Evolutionary conservation across 1,140 invertebrate genomes (phyloP).

Genomic region (Megalonaias nervosa): DNA sequence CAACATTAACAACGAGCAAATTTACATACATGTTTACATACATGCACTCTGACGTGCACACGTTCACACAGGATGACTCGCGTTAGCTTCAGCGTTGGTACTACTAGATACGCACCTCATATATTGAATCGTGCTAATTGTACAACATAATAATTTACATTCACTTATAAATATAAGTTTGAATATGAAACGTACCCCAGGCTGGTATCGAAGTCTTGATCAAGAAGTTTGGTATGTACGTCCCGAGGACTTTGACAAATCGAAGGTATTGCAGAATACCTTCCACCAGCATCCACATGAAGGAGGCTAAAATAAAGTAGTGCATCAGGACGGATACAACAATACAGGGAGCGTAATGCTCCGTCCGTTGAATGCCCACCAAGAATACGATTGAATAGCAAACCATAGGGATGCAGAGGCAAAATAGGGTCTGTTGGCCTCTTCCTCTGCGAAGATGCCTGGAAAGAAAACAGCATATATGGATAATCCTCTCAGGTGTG

Average conservation of each 20-base stretch:
- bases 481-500: neutral
- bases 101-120: too few relatives aligned
- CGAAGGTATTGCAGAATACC: constrained; percentile 71
- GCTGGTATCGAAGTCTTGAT: constrained; percentile 68
- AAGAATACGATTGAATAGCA: constrained; percentile 55
- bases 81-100: too few relatives aligned
- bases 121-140: too few relatives aligned
- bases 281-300: constrained; percentile 73
- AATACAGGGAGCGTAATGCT: constrained; percentile 55
- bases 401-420: constrained; percentile 57
- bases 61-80: too few relatives aligned
- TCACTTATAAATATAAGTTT: too few relatives aligned
- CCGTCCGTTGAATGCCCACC: constrained; percentile 56
- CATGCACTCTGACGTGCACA: too few relatives aligned
- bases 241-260: constrained; percentile 72
- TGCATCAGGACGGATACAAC: constrained; percentile 67
- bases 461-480: constrained; percentile 19
- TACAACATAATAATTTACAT: too few relatives aligned
- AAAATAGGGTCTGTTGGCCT: constrained; percentile 61
- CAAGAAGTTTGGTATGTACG: constrained; percentile 69
- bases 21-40: too few relatives aligned
- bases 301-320: constrained; percentile 71
- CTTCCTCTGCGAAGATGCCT: constrained; percentile 61
- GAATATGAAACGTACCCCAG: constrained; percentile 65
- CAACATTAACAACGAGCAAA: too few relatives aligned